A percentile compares a stretch with the other conserved stretches of the same genome.
Evolutionary conservation across 2,888 invertebrate species (phyloP).

Genomic region (Ennomos fuscantarius): DNA sequence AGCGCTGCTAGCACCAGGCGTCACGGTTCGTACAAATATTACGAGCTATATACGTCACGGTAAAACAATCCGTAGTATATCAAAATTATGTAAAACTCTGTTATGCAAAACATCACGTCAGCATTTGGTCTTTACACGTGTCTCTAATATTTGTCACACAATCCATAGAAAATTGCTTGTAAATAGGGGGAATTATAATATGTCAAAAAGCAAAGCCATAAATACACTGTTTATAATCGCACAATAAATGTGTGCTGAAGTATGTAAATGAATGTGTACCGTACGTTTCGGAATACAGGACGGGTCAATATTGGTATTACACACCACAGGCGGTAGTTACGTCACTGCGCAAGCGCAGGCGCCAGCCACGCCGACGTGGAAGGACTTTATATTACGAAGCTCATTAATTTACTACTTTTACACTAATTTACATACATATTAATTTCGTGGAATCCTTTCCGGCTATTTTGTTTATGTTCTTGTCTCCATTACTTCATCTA

Average conservation of each 20-base stretch:
- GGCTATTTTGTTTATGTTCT: too few relatives aligned
- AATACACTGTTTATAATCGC: background rate
- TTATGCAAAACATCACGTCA: conserved; percentile 13
- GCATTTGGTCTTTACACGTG: background rate
- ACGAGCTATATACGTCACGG: background rate
- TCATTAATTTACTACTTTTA: too few relatives aligned
- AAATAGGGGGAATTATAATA: conserved; percentile 4
- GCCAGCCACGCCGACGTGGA: background rate
- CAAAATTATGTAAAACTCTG: conserved; percentile 15
- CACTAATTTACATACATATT: too few relatives aligned
- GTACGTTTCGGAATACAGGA: conserved; percentile 2
- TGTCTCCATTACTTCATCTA: too few relatives aligned
- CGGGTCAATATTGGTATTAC: conserved; percentile 14
- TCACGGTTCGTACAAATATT: conserved; percentile 3
- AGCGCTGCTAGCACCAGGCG: conserved; percentile 2
- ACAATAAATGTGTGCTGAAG: background rate
- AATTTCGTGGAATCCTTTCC: too few relatives aligned
- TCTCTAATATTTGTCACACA: conserved; percentile 4
- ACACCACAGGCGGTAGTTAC: background rate
- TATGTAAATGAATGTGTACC: background rate
- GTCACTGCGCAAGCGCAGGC: conserved; percentile 6
- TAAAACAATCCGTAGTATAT: conserved; percentile 1
- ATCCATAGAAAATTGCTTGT: conserved; percentile 9
- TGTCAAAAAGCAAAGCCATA: too few relatives aligned
- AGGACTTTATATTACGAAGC: too few relatives aligned